These are phyloP conservation scores for Vireo altiloquus DNA, from an alignment of 2,113 vertebrate species.

Conservation along the genomic window DNA sequence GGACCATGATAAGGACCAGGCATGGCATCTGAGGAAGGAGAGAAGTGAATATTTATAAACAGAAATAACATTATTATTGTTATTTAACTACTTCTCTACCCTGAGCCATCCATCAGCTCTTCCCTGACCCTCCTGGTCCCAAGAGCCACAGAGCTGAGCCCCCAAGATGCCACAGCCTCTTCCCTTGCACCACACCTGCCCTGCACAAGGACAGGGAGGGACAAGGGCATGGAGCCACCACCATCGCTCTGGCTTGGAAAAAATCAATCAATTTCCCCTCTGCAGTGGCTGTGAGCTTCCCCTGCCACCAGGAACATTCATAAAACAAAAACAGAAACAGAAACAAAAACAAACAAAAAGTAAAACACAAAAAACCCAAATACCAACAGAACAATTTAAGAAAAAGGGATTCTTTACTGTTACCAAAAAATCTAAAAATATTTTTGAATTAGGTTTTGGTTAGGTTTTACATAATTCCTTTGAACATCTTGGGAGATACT, in stretches of 20 bases:
- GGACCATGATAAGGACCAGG: not conserved
- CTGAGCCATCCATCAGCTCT: not conserved
- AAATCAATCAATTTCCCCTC: not conserved
- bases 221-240: too few species aligned
- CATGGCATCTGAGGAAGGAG: not conserved
- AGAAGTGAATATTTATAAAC: not conserved
- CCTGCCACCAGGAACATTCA: not conserved
- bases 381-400: not conserved
- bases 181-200: not conserved
- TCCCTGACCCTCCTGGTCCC: not conserved
- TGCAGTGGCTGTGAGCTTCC: not conserved
- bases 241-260: not conserved
- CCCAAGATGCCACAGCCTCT: accelerated
- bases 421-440: not conserved
- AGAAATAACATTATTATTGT: not conserved
- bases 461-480: not conserved
- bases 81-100: not conserved
- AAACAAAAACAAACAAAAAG: too few species aligned
- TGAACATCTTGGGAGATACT: not conserved
- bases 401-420: not conserved
- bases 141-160: not conserved
- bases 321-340: not conserved
- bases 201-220: not conserved
- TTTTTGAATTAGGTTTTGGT: not conserved
- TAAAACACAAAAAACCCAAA: not conserved